A percentile compares a stretch with the other conserved stretches of the same genome.
These are phyloP conservation scores for Glossophaga mutica DNA, from an alignment of 2,797 vertebrate genomes.

Conservation along the genomic window DNA sequence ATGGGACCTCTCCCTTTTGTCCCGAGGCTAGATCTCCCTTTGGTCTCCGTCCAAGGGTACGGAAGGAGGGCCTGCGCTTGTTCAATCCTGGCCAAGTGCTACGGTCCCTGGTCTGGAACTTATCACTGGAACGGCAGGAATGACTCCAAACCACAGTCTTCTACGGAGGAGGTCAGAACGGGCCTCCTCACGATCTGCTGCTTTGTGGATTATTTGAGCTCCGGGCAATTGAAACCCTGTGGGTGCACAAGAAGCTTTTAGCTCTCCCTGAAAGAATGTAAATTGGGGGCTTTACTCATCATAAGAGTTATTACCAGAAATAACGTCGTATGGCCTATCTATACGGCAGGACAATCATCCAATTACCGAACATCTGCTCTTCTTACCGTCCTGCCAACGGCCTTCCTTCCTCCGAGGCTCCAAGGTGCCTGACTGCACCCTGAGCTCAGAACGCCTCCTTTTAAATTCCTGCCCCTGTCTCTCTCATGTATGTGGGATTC, in stretches of 20 bases:
- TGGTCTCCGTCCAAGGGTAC: neutral
- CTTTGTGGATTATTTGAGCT: neutral
- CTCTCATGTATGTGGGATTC: neutral
- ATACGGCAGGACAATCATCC: neutral
- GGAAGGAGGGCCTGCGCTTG: neutral
- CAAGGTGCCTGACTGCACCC: neutral
- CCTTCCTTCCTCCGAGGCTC: neutral
- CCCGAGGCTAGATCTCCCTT: neutral
- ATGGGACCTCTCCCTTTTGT: neutral
- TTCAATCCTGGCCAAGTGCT: fast-evolving
- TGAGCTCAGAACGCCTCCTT: too few relatives aligned
- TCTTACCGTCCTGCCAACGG: neutral
- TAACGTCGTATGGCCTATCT: neutral
- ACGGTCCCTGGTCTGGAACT: neutral
- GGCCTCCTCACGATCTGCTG: neutral
- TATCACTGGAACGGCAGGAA: neutral
- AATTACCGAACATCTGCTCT: neutral
- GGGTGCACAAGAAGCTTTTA: neutral
- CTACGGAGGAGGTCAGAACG: neutral
- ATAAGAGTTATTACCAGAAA: neutral
- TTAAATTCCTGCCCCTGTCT: neutral
- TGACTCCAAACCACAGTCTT: neutral
- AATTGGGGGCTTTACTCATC: neutral
- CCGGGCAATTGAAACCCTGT: neutral
- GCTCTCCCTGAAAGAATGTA: neutral